Evolutionary conservation across 2,888 invertebrate genomes (phyloP).

Genomic region (Apantesis nais): DNA sequence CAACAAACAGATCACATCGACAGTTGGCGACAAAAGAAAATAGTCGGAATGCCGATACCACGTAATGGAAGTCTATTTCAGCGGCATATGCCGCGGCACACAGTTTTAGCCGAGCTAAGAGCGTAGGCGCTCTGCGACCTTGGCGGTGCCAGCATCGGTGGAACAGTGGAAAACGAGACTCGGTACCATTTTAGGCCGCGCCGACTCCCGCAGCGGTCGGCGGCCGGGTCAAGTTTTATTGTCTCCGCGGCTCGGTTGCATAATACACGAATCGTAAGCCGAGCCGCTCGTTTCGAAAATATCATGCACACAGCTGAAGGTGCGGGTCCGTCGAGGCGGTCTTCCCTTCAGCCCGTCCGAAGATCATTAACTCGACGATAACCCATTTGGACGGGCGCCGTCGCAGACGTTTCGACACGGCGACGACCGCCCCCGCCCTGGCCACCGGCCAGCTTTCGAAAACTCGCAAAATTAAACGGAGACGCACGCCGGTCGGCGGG

Average conservation of each 20-base stretch:
- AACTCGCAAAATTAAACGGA: conserved; percentile 62
- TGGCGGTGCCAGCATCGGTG: conserved; percentile 71
- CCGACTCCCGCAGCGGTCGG: conserved; percentile 70
- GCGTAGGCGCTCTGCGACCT: conserved; percentile 84
- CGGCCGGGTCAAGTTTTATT: conserved; percentile 81
- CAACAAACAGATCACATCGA: conserved; percentile 62
- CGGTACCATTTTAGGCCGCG: conserved; percentile 83
- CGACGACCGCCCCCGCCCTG: conserved; percentile 65
- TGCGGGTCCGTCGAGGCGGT: conserved; percentile 52
- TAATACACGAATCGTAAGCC: conserved; percentile 65
- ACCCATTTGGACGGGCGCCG: conserved; percentile 78
- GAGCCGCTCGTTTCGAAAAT: conserved; percentile 73
- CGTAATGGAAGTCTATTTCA: conserved; percentile 79
- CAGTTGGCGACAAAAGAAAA: conserved; percentile 77
- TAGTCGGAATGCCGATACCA: conserved; percentile 76
- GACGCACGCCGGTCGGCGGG: conserved; percentile 60
- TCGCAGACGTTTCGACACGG: conserved; percentile 72
- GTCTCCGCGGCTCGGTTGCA: conserved; percentile 79
- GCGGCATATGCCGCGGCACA: conserved; percentile 73
- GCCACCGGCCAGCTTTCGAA: conserved; percentile 63
- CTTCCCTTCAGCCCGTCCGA: conserved; percentile 66
- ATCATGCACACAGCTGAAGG: conserved; percentile 59
- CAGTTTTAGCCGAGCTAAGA: conserved; percentile 75
- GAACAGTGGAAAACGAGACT: conserved; percentile 79
- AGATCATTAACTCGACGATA: conserved; percentile 79